phyloP scores from a whole-genome alignment of 2,113 vertebrate species.

The Dipodomys spectabilis region DNA sequence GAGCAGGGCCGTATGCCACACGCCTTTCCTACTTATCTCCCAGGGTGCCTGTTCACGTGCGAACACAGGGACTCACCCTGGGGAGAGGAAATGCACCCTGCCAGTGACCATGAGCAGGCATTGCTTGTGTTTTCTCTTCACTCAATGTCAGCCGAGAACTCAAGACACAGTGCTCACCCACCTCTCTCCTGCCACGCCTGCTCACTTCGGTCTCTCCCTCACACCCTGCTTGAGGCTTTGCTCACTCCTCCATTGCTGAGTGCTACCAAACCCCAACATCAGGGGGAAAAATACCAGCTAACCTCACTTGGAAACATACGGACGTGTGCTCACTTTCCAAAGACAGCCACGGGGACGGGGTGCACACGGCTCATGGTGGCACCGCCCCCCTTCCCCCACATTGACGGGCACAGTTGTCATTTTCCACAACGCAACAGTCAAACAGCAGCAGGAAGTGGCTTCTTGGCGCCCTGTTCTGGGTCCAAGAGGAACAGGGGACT shows the following conservation, averaged over 20 bases:
- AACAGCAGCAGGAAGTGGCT: neutral
- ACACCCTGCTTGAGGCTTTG: accelerated
- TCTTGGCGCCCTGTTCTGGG: neutral
- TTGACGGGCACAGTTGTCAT: neutral
- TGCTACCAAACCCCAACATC: neutral
- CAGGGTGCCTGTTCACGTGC: neutral
- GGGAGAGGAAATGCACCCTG: neutral
- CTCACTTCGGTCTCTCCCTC: neutral
- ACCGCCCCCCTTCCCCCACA: neutral
- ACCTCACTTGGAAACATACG: neutral
- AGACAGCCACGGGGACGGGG: neutral
- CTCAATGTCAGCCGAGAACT: neutral
- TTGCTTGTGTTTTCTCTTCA: neutral
- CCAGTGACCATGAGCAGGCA: neutral
- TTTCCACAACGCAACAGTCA: slow-evolving; percentile 8
- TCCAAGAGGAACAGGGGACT: neutral
- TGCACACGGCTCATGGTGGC: too few species aligned
- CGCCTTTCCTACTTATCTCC: neutral
- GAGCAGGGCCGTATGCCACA: too few species aligned
- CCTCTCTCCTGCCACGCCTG: neutral
- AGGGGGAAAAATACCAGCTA: neutral
- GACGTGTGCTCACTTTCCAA: neutral
- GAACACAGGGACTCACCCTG: neutral
- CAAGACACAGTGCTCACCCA: neutral
- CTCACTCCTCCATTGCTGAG: neutral